Evolutionary conservation across 1,140 invertebrate species (phyloP), one percentile per base, ranked within the genome.

Genomic region (Heliconius congener): DNA sequence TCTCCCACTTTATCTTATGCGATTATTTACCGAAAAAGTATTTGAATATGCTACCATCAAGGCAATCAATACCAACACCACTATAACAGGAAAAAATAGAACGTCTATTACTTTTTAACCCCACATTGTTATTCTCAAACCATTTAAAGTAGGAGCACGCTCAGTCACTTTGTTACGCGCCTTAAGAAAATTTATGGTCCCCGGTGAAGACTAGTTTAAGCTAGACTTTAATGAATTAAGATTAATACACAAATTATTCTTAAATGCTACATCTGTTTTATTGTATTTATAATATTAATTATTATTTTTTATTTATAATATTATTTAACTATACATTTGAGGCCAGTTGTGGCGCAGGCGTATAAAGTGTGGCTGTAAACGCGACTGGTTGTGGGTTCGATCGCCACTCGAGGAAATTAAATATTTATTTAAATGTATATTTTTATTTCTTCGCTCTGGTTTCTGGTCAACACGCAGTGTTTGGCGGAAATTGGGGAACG

Each of bases 241-340:
- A 73, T 73, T 23, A 73, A 73, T 73, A 73, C 27, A 73, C 42
- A 73, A 46, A 66, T 30, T 66, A 66, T 66, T 27, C 60, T 30
- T 50, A 73, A 50, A 9, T 42, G 42, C 23, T 73, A 73, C 19
- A 30, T 66, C 23, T 66, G 27, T 66, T 66, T 66, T 30, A 60
- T 60, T n/a, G 55, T 57, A n/a, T 9, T 3, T 23, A 23, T 11
- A 19, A 18, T 52, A 6, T 19, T 1, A 19, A 52, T 42, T 9
- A 2, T 42, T 11, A 2, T 2, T 42, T 11, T 9, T 11, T 57
- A n/a, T 3, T 23, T 23, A 23, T 11, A 37, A 37, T 37, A 37
- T 37, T 34, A 5, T 34, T 34, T 37, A 8, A 46, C 3, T 46
- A 46, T 46, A 13, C 0, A 46, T 46, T 13, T 46, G 42, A 46